Conservation (phyloP, 2,888 invertebrate species). For the Nymphalis polychloros region DNA sequence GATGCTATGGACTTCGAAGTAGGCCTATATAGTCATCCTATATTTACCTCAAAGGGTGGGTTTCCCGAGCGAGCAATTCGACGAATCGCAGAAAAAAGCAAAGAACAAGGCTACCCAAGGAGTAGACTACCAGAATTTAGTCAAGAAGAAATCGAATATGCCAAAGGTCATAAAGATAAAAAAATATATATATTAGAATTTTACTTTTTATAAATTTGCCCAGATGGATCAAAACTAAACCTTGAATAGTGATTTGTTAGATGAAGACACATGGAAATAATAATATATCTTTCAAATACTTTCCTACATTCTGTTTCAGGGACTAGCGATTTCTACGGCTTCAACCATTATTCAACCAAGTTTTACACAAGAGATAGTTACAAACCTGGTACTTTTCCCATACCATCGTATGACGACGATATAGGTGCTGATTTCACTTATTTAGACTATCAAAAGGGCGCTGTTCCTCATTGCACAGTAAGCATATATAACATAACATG, state of each 20-base stretch:
- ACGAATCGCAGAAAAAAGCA: conserved; percentile 67
- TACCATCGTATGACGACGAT: conserved; percentile 64
- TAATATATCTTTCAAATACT: background rate
- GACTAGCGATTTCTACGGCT: conserved; percentile 66
- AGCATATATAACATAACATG: conserved; percentile 4
- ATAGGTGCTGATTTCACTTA: conserved; percentile 51
- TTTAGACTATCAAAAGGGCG: conserved; percentile 52
- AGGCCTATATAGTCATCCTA: conserved; percentile 72
- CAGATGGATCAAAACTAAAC: no score
- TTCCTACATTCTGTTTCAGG: conserved; percentile 44
- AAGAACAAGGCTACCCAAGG: conserved; percentile 65
- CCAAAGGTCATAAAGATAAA: conserved; percentile 52
- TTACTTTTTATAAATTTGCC: no score
- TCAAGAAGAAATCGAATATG: conserved; percentile 59
- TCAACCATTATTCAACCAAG: conserved; percentile 62
- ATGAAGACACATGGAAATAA: no score
- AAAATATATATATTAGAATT: no score
- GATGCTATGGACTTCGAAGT: conserved; percentile 60
- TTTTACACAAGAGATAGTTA: conserved; percentile 52
- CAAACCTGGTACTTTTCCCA: conserved; percentile 45
- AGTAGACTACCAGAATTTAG: conserved; percentile 76
- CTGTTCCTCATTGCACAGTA: conserved; percentile 53
- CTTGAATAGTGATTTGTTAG: no score
- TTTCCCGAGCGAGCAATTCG: conserved; percentile 72
- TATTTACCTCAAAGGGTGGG: conserved; percentile 70